Base-by-base conservation (phyloP, 2,888 invertebrate species). In the Rhorus exstirpatorius region DNA sequence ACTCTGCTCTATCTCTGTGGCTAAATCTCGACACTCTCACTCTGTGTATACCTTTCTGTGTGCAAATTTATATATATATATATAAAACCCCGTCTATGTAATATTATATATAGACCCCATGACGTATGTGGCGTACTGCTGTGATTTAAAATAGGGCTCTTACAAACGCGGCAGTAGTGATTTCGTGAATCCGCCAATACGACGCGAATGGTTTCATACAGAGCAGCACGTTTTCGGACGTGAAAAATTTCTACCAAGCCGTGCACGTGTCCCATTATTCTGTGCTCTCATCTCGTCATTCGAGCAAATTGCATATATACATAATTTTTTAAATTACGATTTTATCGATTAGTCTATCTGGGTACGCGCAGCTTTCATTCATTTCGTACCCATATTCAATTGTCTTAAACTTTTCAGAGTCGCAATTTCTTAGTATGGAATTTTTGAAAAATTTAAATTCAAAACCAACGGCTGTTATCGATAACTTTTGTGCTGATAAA, bases 141-240 rank as follows among this genome's bases (percentile, higher is more conserved):
- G 92, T 90, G 92, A 92, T 92, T 92, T 90, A 87, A 92, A 93
- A 91, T 91, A 84, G 91, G 89, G 86, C 87, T 87, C 87, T 81
- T 61, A 63, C 63, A 68, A 68, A 60, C 35, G 63, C 7, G 12
- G 58, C 58, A 21, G 35, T 31, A 35, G 86, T 87, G 89, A 90
- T 90, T 92, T 90, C 86, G 88, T 89, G 86, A 88, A 90, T 75
- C 85, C 85, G 85, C 87, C 88, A 86, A 86, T 88, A 86, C n/a
- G 41, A 75, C 44, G 41, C 85, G 79, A 85, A 85, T 83, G 83
- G 84, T 89, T 87, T 88, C 85, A 58, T 31, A 85, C 84, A 72
- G 74, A 46, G 60, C 55, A 46, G 60, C 55, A 71, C 71, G 78
- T 44, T 61, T 61, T 31, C n/a, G 51, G 8, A 31, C 44, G 55